Percentiles rank a stretch among this genome's conserved stretches.
Evolutionary conservation across 2,888 invertebrate species (phyloP).

Genomic region (Drosophila meridionalis): DNA sequence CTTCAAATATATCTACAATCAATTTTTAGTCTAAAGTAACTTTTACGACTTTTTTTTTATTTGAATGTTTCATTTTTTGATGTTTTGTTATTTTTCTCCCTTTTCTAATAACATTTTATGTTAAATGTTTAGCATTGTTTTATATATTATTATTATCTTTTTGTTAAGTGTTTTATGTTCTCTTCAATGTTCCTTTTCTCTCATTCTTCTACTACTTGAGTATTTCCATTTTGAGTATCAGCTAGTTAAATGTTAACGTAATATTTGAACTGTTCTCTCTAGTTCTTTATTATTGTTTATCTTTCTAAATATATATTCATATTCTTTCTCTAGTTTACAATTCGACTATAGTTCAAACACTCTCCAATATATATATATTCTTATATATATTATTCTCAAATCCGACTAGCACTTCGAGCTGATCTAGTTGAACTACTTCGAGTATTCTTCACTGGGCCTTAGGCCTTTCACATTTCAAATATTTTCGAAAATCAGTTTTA

Average conservation of each 20-base stretch:
- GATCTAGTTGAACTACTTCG: constrained; percentile 20
- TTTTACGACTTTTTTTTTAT: constrained; percentile 29
- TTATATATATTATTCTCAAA: constrained; percentile 17
- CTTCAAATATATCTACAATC: constrained; percentile 39
- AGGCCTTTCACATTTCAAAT: constrained; percentile 22
- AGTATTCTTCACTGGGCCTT: constrained; percentile 36
- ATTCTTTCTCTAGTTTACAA: not conserved
- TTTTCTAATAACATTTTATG: constrained; percentile 32
- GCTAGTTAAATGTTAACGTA: constrained; percentile 47
- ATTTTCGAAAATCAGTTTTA: constrained; percentile 2
- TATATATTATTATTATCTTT: constrained; percentile 13
- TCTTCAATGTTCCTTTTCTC: constrained; percentile 16
- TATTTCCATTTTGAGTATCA: constrained; percentile 8
- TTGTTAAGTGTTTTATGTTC: constrained; percentile 40
- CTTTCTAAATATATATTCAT: not conserved
- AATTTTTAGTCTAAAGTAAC: constrained; percentile 35
- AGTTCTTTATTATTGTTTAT: constrained; percentile 12
- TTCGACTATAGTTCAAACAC: constrained; percentile 6
- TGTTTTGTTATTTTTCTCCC: constrained; percentile 10
- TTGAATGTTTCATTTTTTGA: constrained; percentile 29
- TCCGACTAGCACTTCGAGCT: constrained; percentile 24
- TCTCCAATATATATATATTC: constrained; percentile 5
- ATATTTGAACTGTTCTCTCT: constrained; percentile 33
- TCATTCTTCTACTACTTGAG: constrained; percentile 2
- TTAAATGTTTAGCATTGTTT: constrained; percentile 43